Evolutionary conservation across 2,888 invertebrate species (phyloP), one percentile per base, ranked within the genome.

Genomic region (Seira ritae): DNA sequence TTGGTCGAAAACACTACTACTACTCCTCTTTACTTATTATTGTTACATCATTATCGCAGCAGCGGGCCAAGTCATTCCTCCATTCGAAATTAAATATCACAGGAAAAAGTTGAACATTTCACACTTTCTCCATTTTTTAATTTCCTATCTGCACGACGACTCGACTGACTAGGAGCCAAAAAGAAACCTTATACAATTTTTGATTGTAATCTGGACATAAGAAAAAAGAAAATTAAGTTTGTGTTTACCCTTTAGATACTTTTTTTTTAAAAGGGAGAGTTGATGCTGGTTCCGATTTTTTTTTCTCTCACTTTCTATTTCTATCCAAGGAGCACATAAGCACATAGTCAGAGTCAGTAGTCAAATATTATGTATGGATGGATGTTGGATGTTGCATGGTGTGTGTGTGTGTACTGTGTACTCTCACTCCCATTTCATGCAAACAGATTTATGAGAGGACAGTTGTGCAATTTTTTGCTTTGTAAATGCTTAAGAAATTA

Each of bases 401-500:
- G 55, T 55, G 31, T 31, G 31, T 31, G 31, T 31, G 31, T 31
- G 31, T 31, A 8, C n/a, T n/a, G n/a, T n/a, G n/a, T n/a, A n/a
- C n/a, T n/a, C 42, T 60, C 17, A 60, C 1, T 3, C 42, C 71
- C 72, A 71, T 67, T 80, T 37, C 46, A 69, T 77, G 62, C 72
- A 31, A 69, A 60, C 66, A 77, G 74, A 83, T 83, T 83, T 83
- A 83, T 83, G 83, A n/a, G n/a, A n/a, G n/a, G n/a, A 78, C 78
- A 79, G 78, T 79, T 83, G 83, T 83, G 83, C 78, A 83, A 83
- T 78, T 78, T 83, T 83, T 78, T 68, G 77, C 73, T 68, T 76
- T 72, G 55, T 77, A 79, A 83, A 78, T 83, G 74, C 66, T 82
- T 78, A 83, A 73, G 83, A 83, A 83, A 83, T 83, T 83, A 83